Base-by-base conservation (phyloP, 2,797 vertebrate genomes). In the Hipposideros larvatus region DNA sequence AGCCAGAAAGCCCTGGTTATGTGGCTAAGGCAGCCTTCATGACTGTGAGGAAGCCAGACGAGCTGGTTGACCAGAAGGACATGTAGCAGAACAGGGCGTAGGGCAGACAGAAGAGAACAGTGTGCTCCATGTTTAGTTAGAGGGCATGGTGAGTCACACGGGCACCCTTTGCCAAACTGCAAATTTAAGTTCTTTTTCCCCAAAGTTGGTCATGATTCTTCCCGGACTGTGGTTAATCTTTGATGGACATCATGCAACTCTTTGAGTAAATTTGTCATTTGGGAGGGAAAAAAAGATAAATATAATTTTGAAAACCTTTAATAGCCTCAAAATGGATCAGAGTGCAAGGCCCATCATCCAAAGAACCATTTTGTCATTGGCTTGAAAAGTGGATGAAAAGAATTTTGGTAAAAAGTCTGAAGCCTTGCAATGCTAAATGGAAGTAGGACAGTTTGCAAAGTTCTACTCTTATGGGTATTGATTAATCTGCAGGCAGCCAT, bases 111-210 rank as follows among this genome's bases (percentile, higher is more conserved):
- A 14, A 10, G n/a, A 55, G n/a, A 48, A n/a, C 0, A 14, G 65
- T 7, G 21, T 3, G 2, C 1, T 11, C 63, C 28, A 8, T 0
- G 16, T 24, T 3, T 59, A 78, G 66, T 46, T 0, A 31, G 34
- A 74, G 31, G 59, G 26, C 48, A 21, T 0, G 4, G n/a, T 11
- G 65, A 34, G 21, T 9, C 24, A 19, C n/a, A 43, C 0, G 37
- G 15, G 19, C 31, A 59, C 26, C 18, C 41, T 80, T 86, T 26
- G 4, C 48, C 37, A 4, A 7, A 51, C 31, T 13, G 18, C 2
- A 1, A 1, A 4, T 22, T 19, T n/a, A 14, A 26, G 24, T 34
- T 24, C 22, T 31, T 59, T 48, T 57, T 26, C 24, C 37, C 22
- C 9, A 21, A 10, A 51, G 51, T 65, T 18, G 13, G n/a, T 31